A percentile compares a stretch with the other conserved stretches of the same genome.
Conservation (phyloP, 2,113 vertebrate species). For the Fregata magnificens region DNA sequence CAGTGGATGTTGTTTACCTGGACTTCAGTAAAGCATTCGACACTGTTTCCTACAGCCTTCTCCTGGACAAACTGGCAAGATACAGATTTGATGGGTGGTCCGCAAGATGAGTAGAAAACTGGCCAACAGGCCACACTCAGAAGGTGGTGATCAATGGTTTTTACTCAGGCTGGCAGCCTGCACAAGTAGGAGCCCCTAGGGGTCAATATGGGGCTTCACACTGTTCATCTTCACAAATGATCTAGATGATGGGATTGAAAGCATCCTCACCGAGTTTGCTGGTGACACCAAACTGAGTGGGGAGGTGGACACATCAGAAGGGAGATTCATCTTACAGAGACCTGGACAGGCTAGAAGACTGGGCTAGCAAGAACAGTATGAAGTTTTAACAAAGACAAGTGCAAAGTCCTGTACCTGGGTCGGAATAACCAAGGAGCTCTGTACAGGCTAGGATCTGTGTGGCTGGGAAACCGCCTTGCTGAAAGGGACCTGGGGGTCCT, state of each 20-base stretch:
- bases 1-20: neutral
- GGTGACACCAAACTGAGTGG: neutral
- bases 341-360: neutral
- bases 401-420: neutral
- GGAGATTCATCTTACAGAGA: neutral
- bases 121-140: neutral
- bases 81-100: neutral
- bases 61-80: neutral
- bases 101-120: neutral
- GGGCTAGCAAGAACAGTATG: neutral
- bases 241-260: neutral
- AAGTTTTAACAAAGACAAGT: neutral
- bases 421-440: neutral
- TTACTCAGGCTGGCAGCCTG: neutral
- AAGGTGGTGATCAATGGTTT: neutral
- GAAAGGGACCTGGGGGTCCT: neutral
- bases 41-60: neutral
- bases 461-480: neutral
- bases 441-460: neutral
- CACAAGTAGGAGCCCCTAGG: neutral
- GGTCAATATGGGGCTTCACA: rapidly evolving
- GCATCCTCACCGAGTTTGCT: neutral
- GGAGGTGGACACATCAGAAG: neutral
- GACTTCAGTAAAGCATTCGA: neutral
- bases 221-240: neutral